These are phyloP conservation scores for Aphelocoma californica DNA, from an alignment of 2,797 vertebrate species.

Conservation along the genomic window DNA sequence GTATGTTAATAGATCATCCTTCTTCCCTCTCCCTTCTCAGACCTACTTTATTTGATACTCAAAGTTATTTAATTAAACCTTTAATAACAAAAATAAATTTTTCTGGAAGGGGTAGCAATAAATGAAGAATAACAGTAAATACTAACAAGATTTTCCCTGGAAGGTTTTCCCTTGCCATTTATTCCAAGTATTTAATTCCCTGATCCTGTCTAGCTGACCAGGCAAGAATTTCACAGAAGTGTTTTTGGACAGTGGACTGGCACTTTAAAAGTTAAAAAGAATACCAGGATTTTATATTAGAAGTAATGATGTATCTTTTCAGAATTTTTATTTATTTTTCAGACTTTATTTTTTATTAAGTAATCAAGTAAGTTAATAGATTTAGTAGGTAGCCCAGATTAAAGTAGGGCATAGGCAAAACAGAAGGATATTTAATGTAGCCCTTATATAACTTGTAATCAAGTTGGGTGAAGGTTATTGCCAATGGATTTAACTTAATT, in stretches of 20 bases:
- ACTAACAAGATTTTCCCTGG: neutral
- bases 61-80: neutral
- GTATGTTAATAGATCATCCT: neutral
- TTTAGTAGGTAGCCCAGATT: neutral
- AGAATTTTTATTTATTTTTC: neutral
- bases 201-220: neutral
- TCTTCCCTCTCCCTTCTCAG: neutral
- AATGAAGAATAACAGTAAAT: neutral
- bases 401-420: neutral
- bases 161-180: neutral
- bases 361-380: neutral
- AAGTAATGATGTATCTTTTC: neutral
- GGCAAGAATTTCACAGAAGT: neutral
- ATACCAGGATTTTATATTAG: neutral
- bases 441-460: neutral
- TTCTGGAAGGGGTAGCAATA: neutral
- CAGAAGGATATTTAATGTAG: neutral
- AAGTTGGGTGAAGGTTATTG: neutral
- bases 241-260: neutral
- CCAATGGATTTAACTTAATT: neutral
- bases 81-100: neutral
- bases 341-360: neutral
- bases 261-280: neutral
- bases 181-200: neutral
- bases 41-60: neutral